Evolutionary conservation across 2,888 invertebrate genomes (phyloP).

Genomic region (Rotaria socialis): DNA sequence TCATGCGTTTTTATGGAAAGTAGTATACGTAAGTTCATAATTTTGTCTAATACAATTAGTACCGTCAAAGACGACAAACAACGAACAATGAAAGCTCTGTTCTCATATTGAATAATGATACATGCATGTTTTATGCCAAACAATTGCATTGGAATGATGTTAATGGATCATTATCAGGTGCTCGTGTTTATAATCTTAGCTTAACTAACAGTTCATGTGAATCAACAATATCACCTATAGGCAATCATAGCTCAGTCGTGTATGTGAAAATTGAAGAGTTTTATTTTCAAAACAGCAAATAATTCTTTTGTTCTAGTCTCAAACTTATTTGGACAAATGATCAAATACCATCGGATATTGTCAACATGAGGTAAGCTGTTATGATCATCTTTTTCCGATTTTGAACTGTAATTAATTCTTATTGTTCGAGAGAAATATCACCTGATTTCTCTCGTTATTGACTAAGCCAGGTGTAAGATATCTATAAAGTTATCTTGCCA

Average conservation of each 20-base stretch:
- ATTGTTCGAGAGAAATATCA: too few relatives aligned
- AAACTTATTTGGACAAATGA: background rate
- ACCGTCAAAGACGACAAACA: background rate
- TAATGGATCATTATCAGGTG: background rate
- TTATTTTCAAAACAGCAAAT: too few relatives aligned
- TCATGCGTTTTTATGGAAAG: too few relatives aligned
- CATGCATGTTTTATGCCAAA: background rate
- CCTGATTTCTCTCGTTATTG: too few relatives aligned
- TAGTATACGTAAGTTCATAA: too few relatives aligned
- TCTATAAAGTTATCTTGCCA: too few relatives aligned
- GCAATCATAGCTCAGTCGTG: background rate
- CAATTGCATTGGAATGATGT: background rate
- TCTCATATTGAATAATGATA: background rate
- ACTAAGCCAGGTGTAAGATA: too few relatives aligned
- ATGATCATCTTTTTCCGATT: too few relatives aligned
- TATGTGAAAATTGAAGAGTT: background rate
- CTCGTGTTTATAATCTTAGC: background rate
- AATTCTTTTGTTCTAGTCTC: too few relatives aligned
- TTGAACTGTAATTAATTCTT: too few relatives aligned
- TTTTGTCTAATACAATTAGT: background rate
- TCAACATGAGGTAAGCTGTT: background rate
- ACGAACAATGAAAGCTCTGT: background rate
- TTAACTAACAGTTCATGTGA: background rate
- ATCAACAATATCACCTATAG: background rate
- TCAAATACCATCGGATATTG: background rate